Evolutionary conservation across 2,797 vertebrate genomes (phyloP).

Genomic region (Sus cebifrons): DNA sequence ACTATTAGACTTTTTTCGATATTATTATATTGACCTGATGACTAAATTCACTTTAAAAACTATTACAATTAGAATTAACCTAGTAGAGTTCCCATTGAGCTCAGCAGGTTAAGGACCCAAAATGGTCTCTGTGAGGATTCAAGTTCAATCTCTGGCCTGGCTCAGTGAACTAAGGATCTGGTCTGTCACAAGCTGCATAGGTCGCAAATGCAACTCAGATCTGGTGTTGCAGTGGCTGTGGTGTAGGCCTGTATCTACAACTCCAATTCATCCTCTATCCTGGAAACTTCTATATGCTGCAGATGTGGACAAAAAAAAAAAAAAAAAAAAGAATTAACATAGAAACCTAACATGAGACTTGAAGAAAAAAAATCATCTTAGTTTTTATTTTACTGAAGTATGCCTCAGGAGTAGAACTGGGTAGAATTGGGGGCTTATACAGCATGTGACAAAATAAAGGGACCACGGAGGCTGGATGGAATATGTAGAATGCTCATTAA

Average conservation of each 20-base stretch:
- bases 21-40: slow-evolving; percentile 60
- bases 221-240: too few species aligned
- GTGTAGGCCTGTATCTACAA: too few species aligned
- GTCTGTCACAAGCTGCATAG: too few species aligned
- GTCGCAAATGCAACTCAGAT: too few species aligned
- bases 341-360: neutral
- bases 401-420: neutral
- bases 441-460: neutral
- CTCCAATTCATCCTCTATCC: too few species aligned
- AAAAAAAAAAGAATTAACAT: slow-evolving; percentile 2
- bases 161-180: too few species aligned
- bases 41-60: slow-evolving; percentile 71
- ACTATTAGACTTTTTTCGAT: slow-evolving; percentile 47
- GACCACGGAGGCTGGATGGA: neutral
- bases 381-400: slow-evolving; percentile 38
- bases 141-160: too few species aligned
- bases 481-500: neutral
- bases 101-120: too few species aligned
- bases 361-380: neutral
- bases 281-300: too few species aligned
- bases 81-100: neutral
- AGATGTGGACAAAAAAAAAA: too few species aligned
- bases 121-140: too few species aligned
- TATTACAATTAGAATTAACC: slow-evolving; percentile 44
- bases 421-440: neutral